Conservation (phyloP, 2,888 invertebrate species). For the Drosophila mettleri region DNA sequence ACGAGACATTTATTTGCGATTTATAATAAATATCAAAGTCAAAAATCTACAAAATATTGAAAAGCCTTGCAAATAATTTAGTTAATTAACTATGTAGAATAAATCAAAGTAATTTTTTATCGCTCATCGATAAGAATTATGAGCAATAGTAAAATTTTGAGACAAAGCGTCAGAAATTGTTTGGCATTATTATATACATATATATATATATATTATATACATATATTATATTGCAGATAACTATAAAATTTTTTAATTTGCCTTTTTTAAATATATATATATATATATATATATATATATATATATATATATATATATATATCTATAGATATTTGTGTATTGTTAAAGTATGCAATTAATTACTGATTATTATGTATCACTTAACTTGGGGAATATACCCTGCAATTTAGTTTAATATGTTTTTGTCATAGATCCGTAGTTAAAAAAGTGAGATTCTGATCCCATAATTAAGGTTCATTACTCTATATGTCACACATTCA, state of each 20-base stretch:
- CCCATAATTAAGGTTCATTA: too few species aligned
- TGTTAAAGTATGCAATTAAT: background rate
- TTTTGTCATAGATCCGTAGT: too few species aligned
- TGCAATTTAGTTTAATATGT: background rate
- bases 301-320: background rate
- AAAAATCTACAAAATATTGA: background rate
- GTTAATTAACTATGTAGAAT: background rate
- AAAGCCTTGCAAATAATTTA: background rate
- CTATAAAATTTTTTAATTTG: too few species aligned
- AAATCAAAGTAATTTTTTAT: conserved; percentile 22
- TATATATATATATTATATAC: background rate
- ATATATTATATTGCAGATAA: too few species aligned
- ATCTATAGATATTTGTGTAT: background rate
- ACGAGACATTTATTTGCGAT: background rate
- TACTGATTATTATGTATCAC: background rate
- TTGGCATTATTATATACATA: background rate
- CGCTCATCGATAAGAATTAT: conserved; percentile 20
- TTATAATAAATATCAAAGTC: too few species aligned
- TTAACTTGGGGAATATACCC: background rate
- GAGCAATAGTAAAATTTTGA: background rate
- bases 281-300: too few species aligned
- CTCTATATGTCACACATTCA: too few species aligned
- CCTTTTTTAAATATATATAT: too few species aligned
- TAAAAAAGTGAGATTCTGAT: too few species aligned
- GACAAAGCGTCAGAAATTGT: background rate